Evolutionary conservation across 2,797 vertebrate species (phyloP), one percentile per base, ranked within the genome.

Genomic region (Carduelis carduelis): DNA sequence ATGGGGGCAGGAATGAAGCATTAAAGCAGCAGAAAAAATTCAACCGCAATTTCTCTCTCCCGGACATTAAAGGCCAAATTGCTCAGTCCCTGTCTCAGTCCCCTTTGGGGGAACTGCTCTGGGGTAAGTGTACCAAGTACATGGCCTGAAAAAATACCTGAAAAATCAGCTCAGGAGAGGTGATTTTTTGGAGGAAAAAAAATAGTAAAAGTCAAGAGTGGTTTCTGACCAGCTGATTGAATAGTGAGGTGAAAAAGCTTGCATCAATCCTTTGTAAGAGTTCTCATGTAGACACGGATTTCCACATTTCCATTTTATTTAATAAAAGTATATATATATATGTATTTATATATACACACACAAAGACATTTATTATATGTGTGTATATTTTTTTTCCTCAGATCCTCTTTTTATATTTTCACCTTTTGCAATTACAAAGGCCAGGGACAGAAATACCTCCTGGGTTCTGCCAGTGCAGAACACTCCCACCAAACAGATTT

Each of bases 401-500:
- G 50, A 32, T 92, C 44, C 66, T 79, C 82, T 91, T 90, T 85
- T 79, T 85, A 63, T 93, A 91, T 91, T 91, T 95, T 92, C 65
- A 94, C 75, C 86, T 94, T 93, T 91, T 72, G 80, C 91, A 86
- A 95, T 94, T 94, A 97, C 85, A 95, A 93, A 94, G 95, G 89
- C 85, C 80, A 83, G 89, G 83, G 83, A 91, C 83, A 91, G 96
- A 96, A 96, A 96, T 89, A 95, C 85, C 94, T 96, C 89, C 92
- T 87, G 93, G 81, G 86, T 80, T 95, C 89, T 93, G 91, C 84
- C 80, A 91, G 85, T 71, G 89, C 92, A 94, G 95, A 92, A 93
- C 87, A 92, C 94, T 95, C 93, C 95, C 91, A 96, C 87, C 95
- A 95, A 96, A 91, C 80, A 95, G 94, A 96, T 95, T 94, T 93